These are phyloP conservation scores for Caenorhabditis zanzibari DNA, from an alignment of 2,888 invertebrate species.

Conservation along the genomic window DNA sequence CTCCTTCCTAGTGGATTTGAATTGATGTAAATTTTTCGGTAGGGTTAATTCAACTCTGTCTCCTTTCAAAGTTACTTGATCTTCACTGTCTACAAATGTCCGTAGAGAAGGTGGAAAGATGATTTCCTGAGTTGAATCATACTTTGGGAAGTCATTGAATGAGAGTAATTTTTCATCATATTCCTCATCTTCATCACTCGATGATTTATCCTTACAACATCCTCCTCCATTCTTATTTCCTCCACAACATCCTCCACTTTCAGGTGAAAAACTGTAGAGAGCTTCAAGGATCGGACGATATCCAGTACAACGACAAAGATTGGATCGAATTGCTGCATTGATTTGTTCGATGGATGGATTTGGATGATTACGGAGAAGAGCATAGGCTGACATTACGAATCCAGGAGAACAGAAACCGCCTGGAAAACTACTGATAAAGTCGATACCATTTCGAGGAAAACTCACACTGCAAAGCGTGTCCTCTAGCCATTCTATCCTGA, in stretches of 20 bases:
- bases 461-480: constrained; percentile 84
- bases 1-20: constrained; percentile 12
- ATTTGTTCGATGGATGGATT: constrained; percentile 85
- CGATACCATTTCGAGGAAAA: constrained; percentile 84
- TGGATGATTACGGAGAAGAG: constrained; percentile 86
- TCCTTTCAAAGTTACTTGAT: constrained; percentile 76
- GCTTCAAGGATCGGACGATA: constrained; percentile 95
- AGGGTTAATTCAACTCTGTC: constrained; percentile 16
- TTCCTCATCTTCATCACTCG: constrained; percentile 40
- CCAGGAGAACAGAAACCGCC: constrained; percentile 97
- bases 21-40: constrained; percentile 51
- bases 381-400: constrained; percentile 74
- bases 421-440: constrained; percentile 85
- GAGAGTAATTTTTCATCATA: constrained; percentile 50
- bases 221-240: constrained; percentile 57
- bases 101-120: constrained; percentile 92
- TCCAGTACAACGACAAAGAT: constrained; percentile 93
- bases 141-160: constrained; percentile 84
- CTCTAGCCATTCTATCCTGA: constrained; percentile 71
- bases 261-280: constrained; percentile 85
- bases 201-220: constrained; percentile 56
- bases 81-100: constrained; percentile 14
- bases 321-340: constrained; percentile 85
- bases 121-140: constrained; percentile 91
- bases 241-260: constrained; percentile 64